Base-by-base conservation (phyloP, 1,140 invertebrate species). In the Nasonia longicornis region DNA sequence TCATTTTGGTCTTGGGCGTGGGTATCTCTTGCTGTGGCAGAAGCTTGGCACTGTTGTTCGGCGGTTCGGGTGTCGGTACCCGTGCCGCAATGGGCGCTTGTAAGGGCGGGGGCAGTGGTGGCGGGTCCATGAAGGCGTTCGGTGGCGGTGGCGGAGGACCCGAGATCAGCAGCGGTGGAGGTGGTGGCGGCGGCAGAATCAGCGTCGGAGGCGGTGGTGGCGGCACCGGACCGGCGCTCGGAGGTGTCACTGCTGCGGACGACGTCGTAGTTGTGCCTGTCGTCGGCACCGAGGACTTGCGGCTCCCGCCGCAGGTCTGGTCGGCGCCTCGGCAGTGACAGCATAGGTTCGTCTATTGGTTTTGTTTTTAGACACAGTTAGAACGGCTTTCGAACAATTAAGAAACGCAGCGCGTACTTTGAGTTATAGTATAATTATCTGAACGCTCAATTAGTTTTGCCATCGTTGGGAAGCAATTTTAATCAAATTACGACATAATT, bases 1-100 rank as follows among this genome's bases (percentile, higher is more conserved):
- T 97, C 97, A 98, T 97, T 88, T 97, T 97, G n/a, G 95, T 93
- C 89, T 96, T 96, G 4, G 97, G 97, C 67, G 95, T 94, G 0
- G 96, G 96, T 64, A 94, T 97, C 85, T 96, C 95, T 88, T 97
- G 96, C 87, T 97, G 96, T 2, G 96, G 96, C 84, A 97, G 91
- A 85, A 92, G 85, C 77, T 91, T 91, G 77, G 90, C 84, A 84
- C 88, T 85, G 86, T 88, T 83, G 86, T 84, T 87, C 72, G 89
- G 87, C 12, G 87, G 84, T 86, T 90, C 80, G 85, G 91, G 84
- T 84, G 92, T 86, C 81, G 90, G 81, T 79, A 85, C 80, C 66
- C 89, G 79, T 70, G 90, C 70, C 82, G 90, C 77, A n/a, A 75
- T 89, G 79, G 85, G 89, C 74, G 84, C 90, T 31, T 89, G 88